Evolutionary conservation across 1,140 invertebrate genomes (phyloP), one percentile per base, ranked within the genome.

Genomic region (Drosophila elegans): DNA sequence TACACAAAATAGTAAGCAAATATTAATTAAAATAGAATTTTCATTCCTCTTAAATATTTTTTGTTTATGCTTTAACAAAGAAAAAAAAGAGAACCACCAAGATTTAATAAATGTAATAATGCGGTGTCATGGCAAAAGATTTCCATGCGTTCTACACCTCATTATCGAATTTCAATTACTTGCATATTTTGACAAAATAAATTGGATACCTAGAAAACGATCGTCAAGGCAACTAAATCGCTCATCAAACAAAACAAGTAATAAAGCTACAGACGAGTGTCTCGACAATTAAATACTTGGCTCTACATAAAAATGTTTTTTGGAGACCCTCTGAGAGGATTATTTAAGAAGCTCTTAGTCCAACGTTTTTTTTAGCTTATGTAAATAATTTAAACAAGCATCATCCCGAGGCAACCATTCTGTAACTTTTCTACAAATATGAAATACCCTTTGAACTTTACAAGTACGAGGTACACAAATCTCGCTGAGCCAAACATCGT

Each of bases 121-220:
- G 34, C 51, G 51, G 32, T 21, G 36, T 41, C 59, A 41, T 21
- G 34, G 27, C 13, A 56, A 32, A 34, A 56, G 36, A 32, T 32
- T 62, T 36, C 27, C 51, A 41, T 32, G 59, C 7, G 25, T 39
- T 25, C 12, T 3, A 10, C 6, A 54, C 57, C 49, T 61, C 49
- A 57, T 62, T 57, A 62, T 41, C 51, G 27, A 56, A 32, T 55
- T 56, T 61, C 42, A 61, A 61, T 46, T 61, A 66, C 56, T 61
- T 60, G 42, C 55, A 39, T 61, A 38, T 39, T 66, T 32, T 39
- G 34, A n/a, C 32, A 39, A 62, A 61, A 48, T 36, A 62, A 66
- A 46, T 25, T 12, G 41, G 13, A 66, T 11, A 12, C 56, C 29
- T 13, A 38, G 56, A 46, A 38, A 32, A 38, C 62, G 36, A 49